Evolutionary conservation across 2,113 vertebrate species (phyloP).

Genomic region (Pteropus alecto): DNA sequence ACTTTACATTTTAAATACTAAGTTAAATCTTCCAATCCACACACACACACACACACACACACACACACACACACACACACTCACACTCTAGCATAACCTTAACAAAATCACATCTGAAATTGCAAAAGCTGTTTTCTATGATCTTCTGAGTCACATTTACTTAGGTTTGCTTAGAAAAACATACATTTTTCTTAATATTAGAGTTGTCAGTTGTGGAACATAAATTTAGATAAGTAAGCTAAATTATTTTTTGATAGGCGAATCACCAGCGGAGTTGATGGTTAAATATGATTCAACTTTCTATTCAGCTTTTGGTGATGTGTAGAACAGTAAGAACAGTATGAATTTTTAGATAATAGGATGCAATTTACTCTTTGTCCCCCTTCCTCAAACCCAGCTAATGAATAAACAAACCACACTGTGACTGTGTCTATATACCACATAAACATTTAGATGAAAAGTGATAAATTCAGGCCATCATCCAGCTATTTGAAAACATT

Average conservation of each 20-base stretch:
- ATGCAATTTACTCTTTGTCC: not conserved
- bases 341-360: not conserved
- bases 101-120: not conserved
- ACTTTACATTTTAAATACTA: not conserved
- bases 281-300: not conserved
- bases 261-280: not conserved
- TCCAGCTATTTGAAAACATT: conserved; percentile 61
- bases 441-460: conserved; percentile 40
- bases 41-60: not conserved
- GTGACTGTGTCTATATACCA: not conserved
- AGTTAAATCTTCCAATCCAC: not conserved
- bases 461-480: conserved; percentile 59
- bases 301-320: not conserved
- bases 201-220: not conserved
- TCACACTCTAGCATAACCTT: not conserved
- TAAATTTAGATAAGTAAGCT: not conserved
- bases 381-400: not conserved
- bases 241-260: not conserved
- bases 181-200: not conserved
- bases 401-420: conserved; percentile 29
- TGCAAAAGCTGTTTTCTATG: not conserved
- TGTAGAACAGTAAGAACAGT: not conserved
- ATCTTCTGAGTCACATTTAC: not conserved
- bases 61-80: not conserved
- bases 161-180: conserved; percentile 5